phyloP scores from a whole-genome alignment of 2,797 vertebrate species.

The Varecia variegata region DNA sequence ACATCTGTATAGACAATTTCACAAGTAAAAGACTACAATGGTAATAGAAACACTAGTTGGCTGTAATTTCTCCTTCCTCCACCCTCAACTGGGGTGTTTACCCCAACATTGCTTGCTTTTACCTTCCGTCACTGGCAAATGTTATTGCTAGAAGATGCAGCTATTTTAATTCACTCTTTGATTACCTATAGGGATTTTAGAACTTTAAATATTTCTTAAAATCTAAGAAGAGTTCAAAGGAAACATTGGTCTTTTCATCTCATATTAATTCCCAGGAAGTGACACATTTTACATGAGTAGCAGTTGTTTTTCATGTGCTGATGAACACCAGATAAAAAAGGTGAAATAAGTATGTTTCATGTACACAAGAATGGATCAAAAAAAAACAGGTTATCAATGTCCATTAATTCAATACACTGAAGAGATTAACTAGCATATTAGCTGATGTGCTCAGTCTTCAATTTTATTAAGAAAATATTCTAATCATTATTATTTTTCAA shows the following conservation, averaged over 20 bases:
- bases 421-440: neutral
- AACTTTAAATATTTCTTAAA: slow-evolving; percentile 30
- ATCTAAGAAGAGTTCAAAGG: neutral
- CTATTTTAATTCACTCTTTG: slow-evolving; percentile 49
- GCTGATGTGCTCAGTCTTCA: neutral
- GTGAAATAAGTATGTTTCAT: slow-evolving; percentile 49
- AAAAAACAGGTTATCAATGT: slow-evolving; percentile 16
- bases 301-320: slow-evolving; percentile 21
- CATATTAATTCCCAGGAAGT: slow-evolving; percentile 32
- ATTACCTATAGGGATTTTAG: neutral
- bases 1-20: neutral
- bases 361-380: neutral
- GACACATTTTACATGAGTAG: slow-evolving; percentile 24
- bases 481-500: neutral
- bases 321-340: slow-evolving; percentile 37
- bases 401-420: neutral
- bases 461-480: neutral
- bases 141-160: neutral
- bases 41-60: neutral
- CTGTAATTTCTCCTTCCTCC: neutral
- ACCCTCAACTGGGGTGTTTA: neutral
- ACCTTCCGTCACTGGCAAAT: neutral
- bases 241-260: neutral
- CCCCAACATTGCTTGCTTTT: neutral
- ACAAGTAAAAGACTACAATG: neutral